These are phyloP conservation scores for Papilio demoleus DNA, from an alignment of 2,888 invertebrate genomes.

Conservation along the genomic window DNA sequence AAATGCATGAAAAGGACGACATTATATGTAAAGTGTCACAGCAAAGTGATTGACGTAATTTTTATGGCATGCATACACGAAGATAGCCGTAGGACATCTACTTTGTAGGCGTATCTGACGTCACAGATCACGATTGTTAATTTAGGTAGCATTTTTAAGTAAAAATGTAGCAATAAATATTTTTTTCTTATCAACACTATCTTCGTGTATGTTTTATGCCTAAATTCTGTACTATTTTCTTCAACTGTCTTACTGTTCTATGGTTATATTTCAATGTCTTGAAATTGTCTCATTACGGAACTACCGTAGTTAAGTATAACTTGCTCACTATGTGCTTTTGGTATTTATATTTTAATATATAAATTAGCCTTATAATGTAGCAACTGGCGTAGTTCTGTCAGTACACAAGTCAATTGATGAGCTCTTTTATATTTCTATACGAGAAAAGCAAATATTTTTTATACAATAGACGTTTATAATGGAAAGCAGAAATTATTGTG, in stretches of 20 bases:
- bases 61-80: not conserved
- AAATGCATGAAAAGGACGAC: too few relatives aligned
- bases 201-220: not conserved
- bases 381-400: constrained; percentile 56
- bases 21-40: too few relatives aligned
- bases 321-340: constrained; percentile 78
- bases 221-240: constrained; percentile 12
- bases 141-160: not conserved
- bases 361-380: constrained; percentile 55
- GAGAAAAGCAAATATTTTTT: constrained; percentile 65
- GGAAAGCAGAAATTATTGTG: constrained; percentile 71
- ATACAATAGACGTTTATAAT: constrained; percentile 71
- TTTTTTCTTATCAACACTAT: not conserved
- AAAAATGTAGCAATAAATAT: not conserved
- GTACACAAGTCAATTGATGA: constrained; percentile 76
- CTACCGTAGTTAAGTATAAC: constrained; percentile 57
- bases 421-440: constrained; percentile 66
- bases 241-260: constrained; percentile 42
- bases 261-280: constrained; percentile 24
- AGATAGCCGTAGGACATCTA: too few relatives aligned
- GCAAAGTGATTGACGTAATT: too few relatives aligned
- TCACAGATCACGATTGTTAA: not conserved
- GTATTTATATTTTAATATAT: constrained; percentile 69
- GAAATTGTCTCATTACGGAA: constrained; percentile 59
- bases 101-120: not conserved